Percentiles rank a stretch among this genome's conserved stretches.
phyloP scores from a whole-genome alignment of 2,888 invertebrate species.

The Oscheius myriophilus region DNA sequence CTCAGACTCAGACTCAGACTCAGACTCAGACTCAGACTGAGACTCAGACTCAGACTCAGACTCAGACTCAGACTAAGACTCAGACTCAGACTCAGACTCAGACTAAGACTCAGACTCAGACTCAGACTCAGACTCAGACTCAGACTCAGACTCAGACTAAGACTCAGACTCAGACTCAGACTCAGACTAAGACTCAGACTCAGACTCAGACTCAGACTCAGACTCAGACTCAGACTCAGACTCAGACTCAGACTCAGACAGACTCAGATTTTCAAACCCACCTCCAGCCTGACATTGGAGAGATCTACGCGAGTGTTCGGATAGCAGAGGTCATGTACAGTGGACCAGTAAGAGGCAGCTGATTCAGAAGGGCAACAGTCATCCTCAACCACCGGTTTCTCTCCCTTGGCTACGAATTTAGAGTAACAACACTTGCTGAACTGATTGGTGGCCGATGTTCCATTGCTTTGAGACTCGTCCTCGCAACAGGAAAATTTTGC shows the following conservation, averaged over 20 bases:
- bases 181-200: no score
- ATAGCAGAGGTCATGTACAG: conserved; percentile 67
- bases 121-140: no score
- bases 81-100: no score
- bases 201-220: neutral
- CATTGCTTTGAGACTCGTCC: conserved; percentile 56
- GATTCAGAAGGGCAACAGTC: conserved; percentile 60
- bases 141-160: no score
- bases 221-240: no score
- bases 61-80: no score
- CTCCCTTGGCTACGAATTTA: conserved; percentile 59
- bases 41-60: no score
- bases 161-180: no score
- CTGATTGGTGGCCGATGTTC: conserved; percentile 53
- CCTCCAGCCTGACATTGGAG: conserved; percentile 52
- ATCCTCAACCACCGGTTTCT: conserved; percentile 43
- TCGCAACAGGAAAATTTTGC: conserved; percentile 64
- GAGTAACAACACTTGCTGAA: conserved; percentile 68
- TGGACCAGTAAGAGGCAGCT: conserved; percentile 63
- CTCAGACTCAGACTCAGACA: neutral
- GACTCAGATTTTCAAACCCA: conserved; percentile 9
- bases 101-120: no score
- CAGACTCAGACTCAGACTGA: no score
- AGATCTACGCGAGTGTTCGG: conserved; percentile 61
- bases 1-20: no score